Conservation (phyloP, 2,797 vertebrate species). For the Ptychadena robeensis region DNA sequence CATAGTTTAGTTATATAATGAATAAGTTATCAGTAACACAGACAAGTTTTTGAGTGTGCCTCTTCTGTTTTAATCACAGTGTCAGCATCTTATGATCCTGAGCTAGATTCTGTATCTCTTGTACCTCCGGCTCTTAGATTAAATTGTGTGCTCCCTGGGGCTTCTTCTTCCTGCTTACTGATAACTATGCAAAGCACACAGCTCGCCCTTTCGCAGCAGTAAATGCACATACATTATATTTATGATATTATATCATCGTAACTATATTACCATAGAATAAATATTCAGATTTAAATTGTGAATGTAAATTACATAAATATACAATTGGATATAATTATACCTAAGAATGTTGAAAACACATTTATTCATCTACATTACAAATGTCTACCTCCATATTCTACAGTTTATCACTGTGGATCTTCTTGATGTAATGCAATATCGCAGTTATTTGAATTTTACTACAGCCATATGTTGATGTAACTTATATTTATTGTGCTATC, state of each 20-base stretch:
- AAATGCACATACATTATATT: constrained; percentile 35
- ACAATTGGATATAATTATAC: constrained; percentile 18
- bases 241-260: constrained; percentile 15
- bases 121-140: constrained; percentile 2
- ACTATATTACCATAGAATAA: constrained; percentile 21
- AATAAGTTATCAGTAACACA: not conserved
- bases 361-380: constrained; percentile 15
- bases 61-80: constrained; percentile 6
- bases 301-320: constrained; percentile 27
- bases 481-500: too few species aligned
- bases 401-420: not conserved
- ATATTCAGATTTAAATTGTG: constrained; percentile 18
- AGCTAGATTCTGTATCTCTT: constrained; percentile 6
- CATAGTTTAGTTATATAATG: too few species aligned
- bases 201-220: not conserved
- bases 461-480: not conserved
- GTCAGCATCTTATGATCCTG: constrained; percentile 1
- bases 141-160: constrained; percentile 21
- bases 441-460: not conserved
- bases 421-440: not conserved
- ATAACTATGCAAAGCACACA: constrained; percentile 29
- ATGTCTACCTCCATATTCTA: not conserved
- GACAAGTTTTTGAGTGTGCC: not conserved
- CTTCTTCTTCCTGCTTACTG: not conserved
- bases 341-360: constrained; percentile 4